phyloP scores from a whole-genome alignment of 2,888 invertebrate genomes.

The Rotaria socialis region DNA sequence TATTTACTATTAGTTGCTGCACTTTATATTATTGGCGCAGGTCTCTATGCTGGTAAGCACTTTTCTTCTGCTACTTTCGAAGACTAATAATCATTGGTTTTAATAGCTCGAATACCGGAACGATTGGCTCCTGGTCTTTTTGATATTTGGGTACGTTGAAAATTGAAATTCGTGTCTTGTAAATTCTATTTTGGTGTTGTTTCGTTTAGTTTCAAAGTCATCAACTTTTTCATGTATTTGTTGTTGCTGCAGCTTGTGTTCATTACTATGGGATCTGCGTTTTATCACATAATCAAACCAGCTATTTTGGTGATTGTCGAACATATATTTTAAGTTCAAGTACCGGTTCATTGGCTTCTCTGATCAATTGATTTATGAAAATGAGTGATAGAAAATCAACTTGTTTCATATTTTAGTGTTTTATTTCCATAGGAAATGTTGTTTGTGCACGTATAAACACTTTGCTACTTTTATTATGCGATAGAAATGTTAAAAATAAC shows the following conservation, averaged over 20 bases:
- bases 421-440: neutral
- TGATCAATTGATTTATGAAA: neutral
- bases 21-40: constrained; percentile 87
- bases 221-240: constrained; percentile 96
- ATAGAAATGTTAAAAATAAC: neutral
- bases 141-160: constrained; percentile 77
- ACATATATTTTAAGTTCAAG: neutral
- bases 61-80: neutral
- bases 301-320: constrained; percentile 53
- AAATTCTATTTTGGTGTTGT: constrained; percentile 35
- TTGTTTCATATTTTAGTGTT: neutral
- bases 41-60: constrained; percentile 73
- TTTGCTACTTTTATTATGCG: neutral
- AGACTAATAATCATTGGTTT: constrained; percentile 63
- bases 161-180: too few relatives aligned
- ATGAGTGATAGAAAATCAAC: neutral
- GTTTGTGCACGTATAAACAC: neutral
- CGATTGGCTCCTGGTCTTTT: constrained; percentile 91
- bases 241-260: constrained; percentile 92
- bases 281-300: constrained; percentile 77
- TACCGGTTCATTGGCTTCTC: neutral
- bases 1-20: constrained; percentile 89
- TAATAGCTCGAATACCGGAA: constrained; percentile 91
- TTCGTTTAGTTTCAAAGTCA: constrained; percentile 85
- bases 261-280: constrained; percentile 97